Evolutionary conservation across 35 echinoderm and acorn worm species (phyloP).

Genomic region (Diadema setosum): DNA sequence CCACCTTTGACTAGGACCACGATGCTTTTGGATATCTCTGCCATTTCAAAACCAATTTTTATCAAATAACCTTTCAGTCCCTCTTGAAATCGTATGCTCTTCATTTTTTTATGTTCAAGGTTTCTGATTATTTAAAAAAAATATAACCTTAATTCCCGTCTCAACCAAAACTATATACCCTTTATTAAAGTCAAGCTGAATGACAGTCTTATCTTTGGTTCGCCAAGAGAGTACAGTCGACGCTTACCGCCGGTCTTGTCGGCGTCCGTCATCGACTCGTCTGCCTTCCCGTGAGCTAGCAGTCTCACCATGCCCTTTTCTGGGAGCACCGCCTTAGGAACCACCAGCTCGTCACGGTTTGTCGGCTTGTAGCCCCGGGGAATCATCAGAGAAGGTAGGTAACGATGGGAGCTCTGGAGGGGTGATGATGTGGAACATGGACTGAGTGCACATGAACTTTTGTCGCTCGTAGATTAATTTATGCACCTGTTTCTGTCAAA

Average conservation of each 20-base stretch:
- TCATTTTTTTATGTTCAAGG: not conserved
- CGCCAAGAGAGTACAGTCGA: not conserved
- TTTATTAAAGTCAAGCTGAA: not conserved
- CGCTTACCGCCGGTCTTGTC: not conserved
- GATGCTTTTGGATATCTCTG: no score
- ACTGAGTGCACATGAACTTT: no score
- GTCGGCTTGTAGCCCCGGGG: not conserved
- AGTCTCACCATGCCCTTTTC: not conserved
- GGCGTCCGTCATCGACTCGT: not conserved
- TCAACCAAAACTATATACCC: not conserved
- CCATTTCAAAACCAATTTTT: no score
- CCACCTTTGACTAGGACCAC: no score
- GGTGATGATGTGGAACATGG: not conserved
- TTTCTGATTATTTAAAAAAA: not conserved
- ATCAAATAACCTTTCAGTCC: not conserved
- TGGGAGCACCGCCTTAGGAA: not conserved
- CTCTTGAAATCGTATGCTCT: not conserved
- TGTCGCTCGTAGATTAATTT: no score
- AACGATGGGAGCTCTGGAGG: not conserved
- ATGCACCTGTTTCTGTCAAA: no score
- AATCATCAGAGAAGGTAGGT: not conserved
- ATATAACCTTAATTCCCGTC: not conserved
- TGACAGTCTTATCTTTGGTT: not conserved
- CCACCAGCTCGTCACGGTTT: not conserved
- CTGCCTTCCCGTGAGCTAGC: not conserved